Percentiles rank a stretch among this genome's conserved stretches.
phyloP scores from a whole-genome alignment of 2,888 invertebrate genomes.

The Nomada ferruginata region DNA sequence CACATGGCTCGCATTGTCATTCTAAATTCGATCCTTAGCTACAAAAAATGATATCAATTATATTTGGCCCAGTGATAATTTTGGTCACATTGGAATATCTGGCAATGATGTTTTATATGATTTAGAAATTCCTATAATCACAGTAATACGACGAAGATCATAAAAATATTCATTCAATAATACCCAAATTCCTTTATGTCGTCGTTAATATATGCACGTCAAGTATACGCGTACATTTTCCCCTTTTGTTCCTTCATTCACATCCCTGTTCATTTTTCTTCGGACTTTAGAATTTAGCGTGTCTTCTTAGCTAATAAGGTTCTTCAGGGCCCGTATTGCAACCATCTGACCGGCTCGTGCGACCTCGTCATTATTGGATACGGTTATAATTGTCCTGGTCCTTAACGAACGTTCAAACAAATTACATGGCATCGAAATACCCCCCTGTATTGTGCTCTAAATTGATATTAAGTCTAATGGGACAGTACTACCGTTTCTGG shows the following conservation, averaged over 20 bases:
- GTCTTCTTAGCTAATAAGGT: slow-evolving; percentile 69
- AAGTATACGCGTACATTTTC: neutral
- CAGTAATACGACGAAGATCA: too few relatives aligned
- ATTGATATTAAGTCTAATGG: slow-evolving; percentile 61
- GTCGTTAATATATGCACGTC: too few relatives aligned
- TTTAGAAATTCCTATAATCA: too few relatives aligned
- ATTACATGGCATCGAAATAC: slow-evolving; percentile 61
- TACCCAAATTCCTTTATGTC: too few relatives aligned
- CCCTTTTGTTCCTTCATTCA: neutral
- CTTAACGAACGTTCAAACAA: slow-evolving; percentile 62
- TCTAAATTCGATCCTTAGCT: too few relatives aligned
- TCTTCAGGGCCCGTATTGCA: slow-evolving; percentile 51
- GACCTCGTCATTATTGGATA: slow-evolving; percentile 58
- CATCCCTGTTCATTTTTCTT: neutral
- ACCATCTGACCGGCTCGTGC: slow-evolving; percentile 52
- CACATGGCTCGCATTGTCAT: too few relatives aligned
- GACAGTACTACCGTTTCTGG: slow-evolving; percentile 34
- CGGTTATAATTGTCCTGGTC: slow-evolving; percentile 63
- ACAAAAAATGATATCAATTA: too few relatives aligned
- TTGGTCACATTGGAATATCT: too few relatives aligned
- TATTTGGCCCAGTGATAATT: too few relatives aligned
- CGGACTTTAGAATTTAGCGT: slow-evolving; percentile 28
- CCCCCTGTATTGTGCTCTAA: slow-evolving; percentile 51
- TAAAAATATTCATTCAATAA: too few relatives aligned
- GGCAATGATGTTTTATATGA: too few relatives aligned